Evolutionary conservation across 1,140 invertebrate species (phyloP).

Genomic region (Steinernema feltiae): DNA sequence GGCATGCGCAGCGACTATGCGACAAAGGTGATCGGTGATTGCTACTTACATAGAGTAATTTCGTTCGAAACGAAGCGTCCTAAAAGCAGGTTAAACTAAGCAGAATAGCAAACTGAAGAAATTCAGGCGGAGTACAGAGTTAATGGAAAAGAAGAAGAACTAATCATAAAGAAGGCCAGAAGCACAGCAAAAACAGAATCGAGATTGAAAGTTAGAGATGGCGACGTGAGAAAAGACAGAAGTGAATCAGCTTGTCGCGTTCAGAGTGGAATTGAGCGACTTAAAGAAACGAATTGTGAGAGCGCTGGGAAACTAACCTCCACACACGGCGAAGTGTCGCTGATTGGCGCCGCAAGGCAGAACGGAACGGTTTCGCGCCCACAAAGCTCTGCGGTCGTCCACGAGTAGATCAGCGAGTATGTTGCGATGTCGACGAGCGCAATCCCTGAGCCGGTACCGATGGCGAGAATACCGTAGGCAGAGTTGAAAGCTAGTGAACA

Average conservation of each 20-base stretch:
- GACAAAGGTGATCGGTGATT: neutral
- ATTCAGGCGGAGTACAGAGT: neutral
- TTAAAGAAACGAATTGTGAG: no score
- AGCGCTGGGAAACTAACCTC: slow-evolving; percentile 14
- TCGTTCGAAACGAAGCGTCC: slow-evolving; percentile 7
- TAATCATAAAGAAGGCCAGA: neutral
- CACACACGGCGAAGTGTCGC: slow-evolving; percentile 40
- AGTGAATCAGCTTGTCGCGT: no score
- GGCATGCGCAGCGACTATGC: neutral
- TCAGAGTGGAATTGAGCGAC: no score
- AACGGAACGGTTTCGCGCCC: slow-evolving; percentile 41
- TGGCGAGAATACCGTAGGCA: slow-evolving; percentile 73
- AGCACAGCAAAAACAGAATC: slow-evolving; percentile 10
- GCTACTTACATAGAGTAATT: slow-evolving; percentile 6
- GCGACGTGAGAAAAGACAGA: slow-evolving; percentile 8
- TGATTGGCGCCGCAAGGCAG: slow-evolving; percentile 29
- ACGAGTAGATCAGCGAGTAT: slow-evolving; percentile 49
- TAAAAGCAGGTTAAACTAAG: neutral
- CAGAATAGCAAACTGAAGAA: neutral
- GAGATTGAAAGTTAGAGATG: slow-evolving; percentile 15
- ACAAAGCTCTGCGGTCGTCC: slow-evolving; percentile 48
- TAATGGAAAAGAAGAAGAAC: neutral
- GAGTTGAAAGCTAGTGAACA: slow-evolving; percentile 86
- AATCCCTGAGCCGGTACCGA: slow-evolving; percentile 44
- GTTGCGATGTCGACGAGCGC: slow-evolving; percentile 52